phyloP scores from a whole-genome alignment of 2,888 invertebrate genomes.

The Trachelus stipa region DNA sequence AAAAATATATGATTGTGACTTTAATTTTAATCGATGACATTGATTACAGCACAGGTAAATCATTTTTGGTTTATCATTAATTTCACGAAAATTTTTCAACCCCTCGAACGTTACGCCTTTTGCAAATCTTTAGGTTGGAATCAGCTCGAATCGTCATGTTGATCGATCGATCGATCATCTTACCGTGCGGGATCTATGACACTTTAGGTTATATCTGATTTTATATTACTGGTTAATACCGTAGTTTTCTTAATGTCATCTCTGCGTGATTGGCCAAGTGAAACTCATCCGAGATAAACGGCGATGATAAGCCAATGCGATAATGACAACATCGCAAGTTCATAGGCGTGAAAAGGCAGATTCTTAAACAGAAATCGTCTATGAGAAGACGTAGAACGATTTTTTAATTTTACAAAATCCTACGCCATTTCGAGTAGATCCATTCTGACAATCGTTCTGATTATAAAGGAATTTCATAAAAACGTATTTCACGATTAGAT shows the following conservation, averaged over 20 bases:
- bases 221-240: not conserved
- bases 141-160: not conserved
- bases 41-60: not conserved
- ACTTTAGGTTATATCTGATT: not conserved
- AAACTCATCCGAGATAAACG: not conserved
- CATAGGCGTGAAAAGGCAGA: not conserved
- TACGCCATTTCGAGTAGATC: not conserved
- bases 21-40: not conserved
- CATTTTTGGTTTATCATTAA: not conserved
- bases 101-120: too few relatives aligned
- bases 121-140: not conserved
- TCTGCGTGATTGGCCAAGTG: not conserved
- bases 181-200: not conserved
- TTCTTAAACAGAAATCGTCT: not conserved
- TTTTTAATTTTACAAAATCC: not conserved
- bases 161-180: not conserved
- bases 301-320: not conserved
- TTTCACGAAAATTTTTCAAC: not conserved
- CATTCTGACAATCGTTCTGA: not conserved
- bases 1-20: too few relatives aligned
- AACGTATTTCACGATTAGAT: not conserved
- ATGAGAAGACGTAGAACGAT: not conserved
- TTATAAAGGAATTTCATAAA: not conserved
- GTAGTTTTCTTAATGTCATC: not conserved
- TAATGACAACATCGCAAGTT: not conserved